Conservation (phyloP, 2,113 vertebrate species). For the Tenebrosternarchus preto region DNA sequence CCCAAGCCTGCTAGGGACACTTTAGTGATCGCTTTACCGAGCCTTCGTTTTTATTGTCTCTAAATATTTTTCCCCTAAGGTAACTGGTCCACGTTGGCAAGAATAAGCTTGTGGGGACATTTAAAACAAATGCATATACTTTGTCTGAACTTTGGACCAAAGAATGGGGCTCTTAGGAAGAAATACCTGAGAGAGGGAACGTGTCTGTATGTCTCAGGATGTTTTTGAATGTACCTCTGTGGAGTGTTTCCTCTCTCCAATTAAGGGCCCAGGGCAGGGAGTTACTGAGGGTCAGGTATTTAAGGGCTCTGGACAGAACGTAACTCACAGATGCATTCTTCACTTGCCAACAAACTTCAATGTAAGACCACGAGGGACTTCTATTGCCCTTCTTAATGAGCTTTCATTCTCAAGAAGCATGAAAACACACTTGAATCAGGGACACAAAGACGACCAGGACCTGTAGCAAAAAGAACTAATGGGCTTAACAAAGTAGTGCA, state of each 20-base stretch:
- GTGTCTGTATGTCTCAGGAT: constrained; percentile 4
- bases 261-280: constrained; percentile 13
- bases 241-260: constrained; percentile 39
- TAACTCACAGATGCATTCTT: constrained; percentile 15
- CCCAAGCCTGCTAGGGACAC: constrained; percentile 10
- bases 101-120: neutral
- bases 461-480: constrained; percentile 45
- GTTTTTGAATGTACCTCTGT: constrained; percentile 22
- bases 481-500: constrained; percentile 41
- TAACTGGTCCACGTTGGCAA: neutral
- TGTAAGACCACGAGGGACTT: constrained; percentile 28
- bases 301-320: neutral
- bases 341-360: constrained; percentile 22
- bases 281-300: neutral
- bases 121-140: constrained; percentile 15
- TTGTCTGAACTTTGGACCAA: neutral
- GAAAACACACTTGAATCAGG: constrained; percentile 48
- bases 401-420: constrained; percentile 41
- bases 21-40: constrained; percentile 11
- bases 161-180: constrained; percentile 9
- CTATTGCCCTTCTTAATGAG: constrained; percentile 28
- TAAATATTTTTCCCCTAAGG: constrained; percentile 15
- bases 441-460: constrained; percentile 24
- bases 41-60: constrained; percentile 6
- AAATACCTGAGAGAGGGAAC: constrained; percentile 6